These are phyloP conservation scores for Andrena chrysosceles DNA, from an alignment of 2,888 invertebrate species.

Conservation along the genomic window DNA sequence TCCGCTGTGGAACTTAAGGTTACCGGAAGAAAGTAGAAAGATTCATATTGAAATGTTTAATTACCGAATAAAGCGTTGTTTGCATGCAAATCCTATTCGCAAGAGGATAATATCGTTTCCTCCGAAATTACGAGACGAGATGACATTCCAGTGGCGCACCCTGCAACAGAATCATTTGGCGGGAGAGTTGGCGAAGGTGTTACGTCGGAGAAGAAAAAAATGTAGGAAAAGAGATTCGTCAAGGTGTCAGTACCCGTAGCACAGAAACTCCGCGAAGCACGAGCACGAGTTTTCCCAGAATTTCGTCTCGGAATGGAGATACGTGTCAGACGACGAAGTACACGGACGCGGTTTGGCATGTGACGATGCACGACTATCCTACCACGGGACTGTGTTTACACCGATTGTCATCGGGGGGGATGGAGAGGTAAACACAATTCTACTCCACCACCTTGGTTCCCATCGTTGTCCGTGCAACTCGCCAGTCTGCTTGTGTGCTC, in stretches of 20 bases:
- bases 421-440: constrained; percentile 77
- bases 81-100: background rate
- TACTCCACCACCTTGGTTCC: constrained; percentile 60
- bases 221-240: constrained; percentile 2
- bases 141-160: constrained; percentile 20
- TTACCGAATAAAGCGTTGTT: background rate
- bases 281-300: constrained; percentile 52
- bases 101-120: background rate
- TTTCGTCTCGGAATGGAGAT: constrained; percentile 54
- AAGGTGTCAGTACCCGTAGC: background rate
- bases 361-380: constrained; percentile 75
- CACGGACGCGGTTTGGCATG: constrained; percentile 72
- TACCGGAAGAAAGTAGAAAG: background rate
- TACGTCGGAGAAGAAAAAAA: background rate
- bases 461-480: constrained; percentile 37
- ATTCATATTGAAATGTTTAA: background rate
- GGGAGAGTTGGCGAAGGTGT: constrained; percentile 47
- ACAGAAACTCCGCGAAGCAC: background rate
- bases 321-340: constrained; percentile 52
- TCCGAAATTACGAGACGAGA: background rate
- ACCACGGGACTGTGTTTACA: constrained; percentile 76
- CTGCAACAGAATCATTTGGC: constrained; percentile 29
- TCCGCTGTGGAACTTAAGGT: background rate
- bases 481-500: constrained; percentile 9
- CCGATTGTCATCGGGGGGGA: constrained; percentile 75